Percentiles rank a stretch among this genome's conserved stretches.
phyloP scores from a whole-genome alignment of 1,140 invertebrate species.

The Pseudomyrmex sp. region DNA sequence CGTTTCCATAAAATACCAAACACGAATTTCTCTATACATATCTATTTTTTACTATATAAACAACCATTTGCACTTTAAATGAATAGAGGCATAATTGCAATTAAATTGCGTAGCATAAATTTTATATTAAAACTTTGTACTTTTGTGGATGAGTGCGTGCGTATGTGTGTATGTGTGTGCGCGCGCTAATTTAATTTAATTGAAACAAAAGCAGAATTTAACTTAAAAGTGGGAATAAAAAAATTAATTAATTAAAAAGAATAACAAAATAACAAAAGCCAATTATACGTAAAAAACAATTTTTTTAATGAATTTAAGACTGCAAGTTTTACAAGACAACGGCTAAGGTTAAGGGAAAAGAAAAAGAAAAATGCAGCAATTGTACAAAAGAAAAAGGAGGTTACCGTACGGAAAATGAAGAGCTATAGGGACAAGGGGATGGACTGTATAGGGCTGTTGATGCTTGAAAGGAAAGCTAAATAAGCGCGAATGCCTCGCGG shows the following conservation, averaged over 20 bases:
- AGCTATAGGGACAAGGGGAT: conserved; percentile 21
- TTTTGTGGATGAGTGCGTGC: background rate
- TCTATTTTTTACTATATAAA: conserved; percentile 11
- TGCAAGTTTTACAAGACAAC: background rate
- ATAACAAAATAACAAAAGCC: too few relatives aligned
- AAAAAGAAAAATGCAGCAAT: background rate
- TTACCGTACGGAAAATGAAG: background rate
- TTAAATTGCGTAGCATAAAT: background rate
- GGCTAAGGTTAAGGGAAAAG: background rate
- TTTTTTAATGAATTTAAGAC: background rate
- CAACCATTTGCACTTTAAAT: background rate
- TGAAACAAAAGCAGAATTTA: background rate
- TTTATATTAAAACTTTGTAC: background rate
- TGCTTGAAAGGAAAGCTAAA: conserved; percentile 57
- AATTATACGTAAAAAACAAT: too few relatives aligned
- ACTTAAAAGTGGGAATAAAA: background rate
- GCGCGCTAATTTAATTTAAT: background rate
- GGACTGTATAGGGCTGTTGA: conserved; percentile 12
- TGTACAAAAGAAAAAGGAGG: conserved; percentile 25
- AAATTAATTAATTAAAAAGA: too few relatives aligned
- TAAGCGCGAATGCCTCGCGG: conserved; percentile 52
- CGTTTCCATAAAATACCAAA: conserved; percentile 37
- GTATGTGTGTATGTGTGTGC: background rate
- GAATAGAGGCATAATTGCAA: background rate
- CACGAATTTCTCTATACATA: background rate